Evolutionary conservation across 1,140 invertebrate species (phyloP), one percentile per base, ranked within the genome.

Genomic region (Anastatus disparis): DNA sequence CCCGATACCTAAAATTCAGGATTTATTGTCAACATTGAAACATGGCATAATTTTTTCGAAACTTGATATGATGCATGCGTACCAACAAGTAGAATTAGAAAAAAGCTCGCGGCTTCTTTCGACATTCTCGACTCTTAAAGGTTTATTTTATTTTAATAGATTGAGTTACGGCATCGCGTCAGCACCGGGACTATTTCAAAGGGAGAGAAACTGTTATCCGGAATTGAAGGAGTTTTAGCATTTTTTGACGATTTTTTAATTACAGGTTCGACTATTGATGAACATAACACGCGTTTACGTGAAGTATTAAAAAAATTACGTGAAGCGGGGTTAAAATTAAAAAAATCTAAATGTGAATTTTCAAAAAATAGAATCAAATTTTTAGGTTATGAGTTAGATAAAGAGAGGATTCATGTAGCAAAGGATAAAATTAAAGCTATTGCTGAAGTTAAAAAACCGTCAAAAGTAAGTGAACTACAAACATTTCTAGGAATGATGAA

Each of bases 241-340:
- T 69, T 46, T 53, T 61, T 69, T 50, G 67, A 69, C 27, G 46
- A 69, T 61, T 42, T 69, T 38, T 26, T 38, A 2, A 31, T 69
- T n/a, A n/a, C n/a, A n/a, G n/a, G n/a, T n/a, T n/a, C n/a, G n/a
- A n/a, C n/a, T n/a, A n/a, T n/a, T n/a, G 44, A 20, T 17, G 42
- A 38, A 20, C 67, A 69, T 17, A 17, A 29, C 13, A n/a, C 0
- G 9, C 20, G 40, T 1, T 26, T 69, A n/a, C 55, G n/a, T 10
- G n/a, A 13, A 9, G 48, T 69, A 7, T 69, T 59, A 22, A 3
- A 4, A 15, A 20, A 24, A 26, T 40, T 69, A 20, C 38, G n/a
- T 27, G 22, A 52, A 3, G 9, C 4, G 2, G 67, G 56, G 12
- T 40, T 61, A 35, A 52, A 31, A 24, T 3, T 69, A 3, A 48